Conservation (phyloP, 2,113 vertebrate genomes). For the Bettongia penicillata region DNA sequence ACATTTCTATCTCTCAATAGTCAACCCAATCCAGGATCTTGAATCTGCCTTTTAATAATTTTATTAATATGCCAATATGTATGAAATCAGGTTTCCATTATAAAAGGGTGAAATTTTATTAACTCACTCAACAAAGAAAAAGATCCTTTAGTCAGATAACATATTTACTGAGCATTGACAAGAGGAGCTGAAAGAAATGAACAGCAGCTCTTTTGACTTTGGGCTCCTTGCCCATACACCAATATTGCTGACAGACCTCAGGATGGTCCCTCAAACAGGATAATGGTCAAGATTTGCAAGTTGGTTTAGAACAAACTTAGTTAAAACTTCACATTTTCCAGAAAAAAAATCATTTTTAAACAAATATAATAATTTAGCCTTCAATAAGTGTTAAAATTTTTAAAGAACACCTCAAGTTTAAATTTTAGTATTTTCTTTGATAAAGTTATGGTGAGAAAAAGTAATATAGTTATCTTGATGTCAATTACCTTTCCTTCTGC, state of each 20-base stretch:
- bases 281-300: neutral
- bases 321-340: rapidly evolving
- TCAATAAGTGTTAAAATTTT: neutral
- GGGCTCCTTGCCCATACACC: neutral
- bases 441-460: neutral
- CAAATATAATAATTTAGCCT: neutral
- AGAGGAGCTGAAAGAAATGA: neutral
- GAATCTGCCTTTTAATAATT: neutral
- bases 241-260: neutral
- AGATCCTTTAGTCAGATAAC: neutral
- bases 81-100: neutral
- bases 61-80: neutral
- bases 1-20: neutral
- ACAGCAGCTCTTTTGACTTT: neutral
- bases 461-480: neutral
- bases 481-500: neutral
- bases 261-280: neutral
- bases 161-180: neutral
- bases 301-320: neutral
- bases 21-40: neutral
- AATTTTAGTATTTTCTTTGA: neutral
- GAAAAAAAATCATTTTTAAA: constrained; percentile 1
- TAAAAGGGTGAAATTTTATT: constrained; percentile 27
- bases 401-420: neutral
- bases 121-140: neutral